phyloP scores from a whole-genome alignment of 2,797 vertebrate genomes.

The Peromyscus melanophrys region DNA sequence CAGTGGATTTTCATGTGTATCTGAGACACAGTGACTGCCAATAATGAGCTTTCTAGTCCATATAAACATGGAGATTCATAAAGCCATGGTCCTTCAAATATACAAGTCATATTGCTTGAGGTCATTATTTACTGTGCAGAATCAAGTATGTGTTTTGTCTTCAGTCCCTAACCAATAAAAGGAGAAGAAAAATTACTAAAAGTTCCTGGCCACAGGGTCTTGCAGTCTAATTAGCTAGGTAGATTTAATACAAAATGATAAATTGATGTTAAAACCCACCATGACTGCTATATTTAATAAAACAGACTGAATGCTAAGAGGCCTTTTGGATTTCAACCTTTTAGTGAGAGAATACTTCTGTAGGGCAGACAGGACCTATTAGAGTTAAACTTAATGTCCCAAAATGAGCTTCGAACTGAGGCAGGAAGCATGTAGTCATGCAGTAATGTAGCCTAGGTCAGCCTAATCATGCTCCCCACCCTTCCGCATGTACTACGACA shows the following conservation, averaged over 20 bases:
- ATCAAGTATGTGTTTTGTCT: constrained; percentile 38
- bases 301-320: constrained; percentile 30
- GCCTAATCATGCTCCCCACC: not conserved
- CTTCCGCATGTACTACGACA: too few relatives aligned
- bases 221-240: constrained; percentile 19
- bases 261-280: constrained; percentile 4
- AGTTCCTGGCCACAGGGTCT: not conserved
- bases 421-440: not conserved
- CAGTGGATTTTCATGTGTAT: constrained; percentile 13
- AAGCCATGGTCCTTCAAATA: constrained; percentile 24
- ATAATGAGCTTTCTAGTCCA: not conserved
- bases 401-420: constrained; percentile 21
- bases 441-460: not conserved
- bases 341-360: constrained; percentile 21
- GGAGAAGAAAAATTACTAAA: constrained; percentile 5
- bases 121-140: constrained; percentile 54
- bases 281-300: constrained; percentile 30
- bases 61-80: constrained; percentile 23
- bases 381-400: constrained; percentile 8
- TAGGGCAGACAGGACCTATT: not conserved
- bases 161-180: not conserved
- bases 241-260: constrained; percentile 39
- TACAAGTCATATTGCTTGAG: constrained; percentile 47
- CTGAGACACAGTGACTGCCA: constrained; percentile 34
- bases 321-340: constrained; percentile 3